phyloP scores from a whole-genome alignment of 2,888 invertebrate species.

The Carabus problematicus region DNA sequence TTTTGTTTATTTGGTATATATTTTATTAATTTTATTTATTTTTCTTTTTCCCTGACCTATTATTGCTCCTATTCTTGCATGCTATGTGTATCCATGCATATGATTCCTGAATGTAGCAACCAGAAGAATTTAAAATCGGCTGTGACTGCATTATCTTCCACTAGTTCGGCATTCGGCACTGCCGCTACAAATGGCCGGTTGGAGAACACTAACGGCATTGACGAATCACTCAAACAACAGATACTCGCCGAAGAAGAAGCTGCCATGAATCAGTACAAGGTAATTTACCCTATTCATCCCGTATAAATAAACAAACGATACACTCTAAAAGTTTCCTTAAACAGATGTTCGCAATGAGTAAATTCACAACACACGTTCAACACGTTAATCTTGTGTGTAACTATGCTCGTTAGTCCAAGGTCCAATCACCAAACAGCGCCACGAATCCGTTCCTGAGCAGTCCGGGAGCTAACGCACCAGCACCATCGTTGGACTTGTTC shows the following conservation, averaged over 20 bases:
- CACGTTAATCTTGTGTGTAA: slow-evolving; percentile 34
- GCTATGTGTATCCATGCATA: slow-evolving; percentile 44
- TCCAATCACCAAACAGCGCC: slow-evolving; percentile 72
- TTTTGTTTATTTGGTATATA: slow-evolving; percentile 45
- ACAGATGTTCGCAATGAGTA: too few species aligned
- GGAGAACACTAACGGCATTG: slow-evolving; percentile 77
- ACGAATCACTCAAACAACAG: slow-evolving; percentile 84
- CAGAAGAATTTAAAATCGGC: slow-evolving; percentile 90
- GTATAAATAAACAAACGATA: background rate
- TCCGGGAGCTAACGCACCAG: slow-evolving; percentile 52
- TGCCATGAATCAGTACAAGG: slow-evolving; percentile 95
- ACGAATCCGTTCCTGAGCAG: slow-evolving; percentile 83
- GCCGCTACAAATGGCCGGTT: slow-evolving; percentile 77
- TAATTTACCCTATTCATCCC: slow-evolving; percentile 53
- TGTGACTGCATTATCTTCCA: slow-evolving; percentile 86
- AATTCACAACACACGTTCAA: too few species aligned
- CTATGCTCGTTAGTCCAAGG: slow-evolving; percentile 68
- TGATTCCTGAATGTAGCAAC: slow-evolving; percentile 66
- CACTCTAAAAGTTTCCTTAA: background rate
- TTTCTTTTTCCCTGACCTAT: slow-evolving; percentile 42
- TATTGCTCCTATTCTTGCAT: slow-evolving; percentile 43
- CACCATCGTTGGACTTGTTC: slow-evolving; percentile 74
- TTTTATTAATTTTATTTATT: slow-evolving; percentile 47
- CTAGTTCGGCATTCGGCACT: slow-evolving; percentile 87
- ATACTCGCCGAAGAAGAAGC: slow-evolving; percentile 96